Base-by-base conservation (phyloP, 2,888 invertebrate species). In the Pardosa pseudoannulata region DNA sequence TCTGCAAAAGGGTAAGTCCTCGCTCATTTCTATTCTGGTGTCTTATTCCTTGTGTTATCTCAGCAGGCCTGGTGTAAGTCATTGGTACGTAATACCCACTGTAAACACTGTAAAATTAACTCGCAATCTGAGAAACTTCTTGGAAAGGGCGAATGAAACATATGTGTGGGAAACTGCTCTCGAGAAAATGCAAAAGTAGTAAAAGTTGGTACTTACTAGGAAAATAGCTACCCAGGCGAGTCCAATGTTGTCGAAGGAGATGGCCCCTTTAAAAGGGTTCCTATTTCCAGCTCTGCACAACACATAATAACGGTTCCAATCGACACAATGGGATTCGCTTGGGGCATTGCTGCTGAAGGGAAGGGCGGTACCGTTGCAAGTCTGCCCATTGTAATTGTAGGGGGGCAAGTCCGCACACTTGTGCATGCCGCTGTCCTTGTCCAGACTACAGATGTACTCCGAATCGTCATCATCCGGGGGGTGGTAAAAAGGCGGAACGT, bases 241-340 rank as follows among this genome's bases (percentile, higher is more conserved):
- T 89, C 99, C 99, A 91, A 99, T 99, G 93, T 99, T 99, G 93
- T 99, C 99, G 92, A 99, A 99, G 56, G 98, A 98, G 91, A 99
- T 99, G 82, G 99, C 98, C 88, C 99, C 99, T 93, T 97, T 97
- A 92, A 99, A 99, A 16, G 99, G 99, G 93, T 99, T 99, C 90
- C 95, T 94, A 78, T 96, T 97, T 89, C 96, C 95, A 89, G 97
- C 95, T 88, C 95, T 95, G 93, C 99, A 99, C 91, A 96, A 95
- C 74, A 96, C 97, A 92, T 99, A 99, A 93, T 99, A 99, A 92
- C 96, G 95, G 93, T 99, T 98, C 99, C 99, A 99, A 93, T 99
- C 96, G 90, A 99, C 96, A 92, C 99, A 99, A 62, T 96, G 95
- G 62, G 92, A 92, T 91, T 94, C 94, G 13, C 41, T 56, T 36